Base-by-base conservation (phyloP, 2,888 invertebrate species). In the Aleiodes alternator region DNA sequence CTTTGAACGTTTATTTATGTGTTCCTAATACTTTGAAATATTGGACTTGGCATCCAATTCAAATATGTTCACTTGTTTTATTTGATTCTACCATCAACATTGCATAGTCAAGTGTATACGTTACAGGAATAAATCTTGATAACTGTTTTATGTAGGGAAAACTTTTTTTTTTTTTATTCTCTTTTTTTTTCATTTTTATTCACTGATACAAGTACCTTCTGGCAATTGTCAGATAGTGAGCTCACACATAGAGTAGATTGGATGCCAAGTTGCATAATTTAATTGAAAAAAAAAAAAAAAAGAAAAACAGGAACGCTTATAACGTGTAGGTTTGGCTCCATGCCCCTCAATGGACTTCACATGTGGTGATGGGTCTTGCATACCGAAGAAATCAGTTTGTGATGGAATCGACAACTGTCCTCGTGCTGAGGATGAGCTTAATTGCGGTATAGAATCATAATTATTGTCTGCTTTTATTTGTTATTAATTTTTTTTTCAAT, bases 351-450 rank as follows among this genome's bases (percentile, higher is more conserved):
- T 87, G 84, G 90, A 91, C 84, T 96, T 95, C 90, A 93, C 92
- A 79, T 96, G 96, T 89, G 91, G 90, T 76, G 94, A 95, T 88
- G 94, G 95, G 69, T 92, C 92, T 82, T 96, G 96, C 88, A 93
- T 96, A 83, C 93, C 94, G 59, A 91, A 93, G 80, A 89, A 92
- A 61, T 90, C 92, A 80, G 92, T 94, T 69, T 96, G 96, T 88
- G 94, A 96, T 87, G 94, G 94, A 76, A 92, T 92, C 83, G 91
- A 92, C 85, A 94, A 96, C 90, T 96, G 96, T 89, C 87, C 87
- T 56, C 89, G 90, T 76, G 95, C 88, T 85, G 88, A 87, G 85
- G 89, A 89, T 82, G 89, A 89, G 84, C 86, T 88, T 85, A 82
- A 86, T 78, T 89, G 89, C 82, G 89, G 89, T 89, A 88, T 81